These are phyloP conservation scores for Gastrophysa polygoni DNA, from an alignment of 2,888 invertebrate species.

Conservation along the genomic window DNA sequence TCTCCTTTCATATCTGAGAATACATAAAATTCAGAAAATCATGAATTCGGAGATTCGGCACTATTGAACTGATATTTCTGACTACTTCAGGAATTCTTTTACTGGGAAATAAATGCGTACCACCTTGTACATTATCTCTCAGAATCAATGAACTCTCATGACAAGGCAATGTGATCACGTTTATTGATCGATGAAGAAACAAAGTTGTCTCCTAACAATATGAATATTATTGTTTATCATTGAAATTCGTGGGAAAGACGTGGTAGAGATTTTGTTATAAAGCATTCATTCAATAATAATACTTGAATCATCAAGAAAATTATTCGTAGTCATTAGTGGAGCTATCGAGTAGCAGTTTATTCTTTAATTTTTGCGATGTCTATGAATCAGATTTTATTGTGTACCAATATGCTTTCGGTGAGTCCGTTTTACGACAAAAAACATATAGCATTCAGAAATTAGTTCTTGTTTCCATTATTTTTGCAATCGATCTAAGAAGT, in stretches of 20 bases:
- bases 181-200: neutral
- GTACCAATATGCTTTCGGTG: neutral
- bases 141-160: neutral
- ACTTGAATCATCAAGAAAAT: conserved; percentile 3
- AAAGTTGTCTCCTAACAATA: neutral
- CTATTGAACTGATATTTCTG: no score
- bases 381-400: neutral
- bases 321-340: neutral
- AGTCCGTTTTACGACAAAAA: no score
- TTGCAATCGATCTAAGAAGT: no score
- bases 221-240: conserved; percentile 5
- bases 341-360: no score
- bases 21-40: no score
- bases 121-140: neutral
- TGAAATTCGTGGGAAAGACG: neutral
- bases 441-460: no score
- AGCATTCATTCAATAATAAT: neutral
- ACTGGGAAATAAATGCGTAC: no score
- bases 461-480: no score
- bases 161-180: neutral
- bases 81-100: no score
- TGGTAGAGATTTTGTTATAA: conserved; percentile 6
- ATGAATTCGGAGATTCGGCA: no score
- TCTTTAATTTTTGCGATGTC: neutral
- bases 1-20: no score